phyloP scores from a whole-genome alignment of 2,797 vertebrate genomes.

The Euthynnus affinis region DNA sequence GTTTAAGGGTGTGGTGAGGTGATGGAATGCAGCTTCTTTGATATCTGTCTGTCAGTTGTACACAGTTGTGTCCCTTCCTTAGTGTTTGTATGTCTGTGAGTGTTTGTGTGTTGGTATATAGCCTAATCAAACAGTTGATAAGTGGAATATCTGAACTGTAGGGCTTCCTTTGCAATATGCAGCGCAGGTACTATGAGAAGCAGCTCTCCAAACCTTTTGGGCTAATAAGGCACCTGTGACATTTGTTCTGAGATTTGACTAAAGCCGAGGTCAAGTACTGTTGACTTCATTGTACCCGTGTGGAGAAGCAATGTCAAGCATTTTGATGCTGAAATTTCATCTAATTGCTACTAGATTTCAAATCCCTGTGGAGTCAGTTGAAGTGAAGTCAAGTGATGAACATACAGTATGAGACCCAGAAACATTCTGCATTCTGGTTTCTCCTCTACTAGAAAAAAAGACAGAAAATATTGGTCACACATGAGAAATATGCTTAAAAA shows the following conservation, averaged over 20 bases:
- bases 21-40: constrained; percentile 84
- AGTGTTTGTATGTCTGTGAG: constrained; percentile 80
- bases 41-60: constrained; percentile 79
- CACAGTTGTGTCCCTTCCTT: constrained; percentile 79
- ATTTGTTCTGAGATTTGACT: constrained; percentile 56
- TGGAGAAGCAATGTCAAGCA: constrained; percentile 45
- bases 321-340: constrained; percentile 51
- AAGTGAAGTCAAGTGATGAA: constrained; percentile 50
- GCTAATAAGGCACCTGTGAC: constrained; percentile 68
- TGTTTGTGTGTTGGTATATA: constrained; percentile 77
- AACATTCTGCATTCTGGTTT: constrained; percentile 40
- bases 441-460: constrained; percentile 16
- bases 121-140: constrained; percentile 84
- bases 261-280: constrained; percentile 53
- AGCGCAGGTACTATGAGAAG: constrained; percentile 85
- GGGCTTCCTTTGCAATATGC: constrained; percentile 91
- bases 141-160: constrained; percentile 87
- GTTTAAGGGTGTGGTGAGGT: constrained; percentile 74
- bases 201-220: constrained; percentile 78
- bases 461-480: constrained; percentile 1
- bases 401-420: constrained; percentile 24
- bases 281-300: constrained; percentile 39
- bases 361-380: constrained; percentile 51
- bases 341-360: constrained; percentile 59
- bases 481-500: constrained; percentile 22